Evolutionary conservation across 1,140 invertebrate genomes (phyloP), one percentile per base, ranked within the genome.

Genomic region (Patella vulgata): DNA sequence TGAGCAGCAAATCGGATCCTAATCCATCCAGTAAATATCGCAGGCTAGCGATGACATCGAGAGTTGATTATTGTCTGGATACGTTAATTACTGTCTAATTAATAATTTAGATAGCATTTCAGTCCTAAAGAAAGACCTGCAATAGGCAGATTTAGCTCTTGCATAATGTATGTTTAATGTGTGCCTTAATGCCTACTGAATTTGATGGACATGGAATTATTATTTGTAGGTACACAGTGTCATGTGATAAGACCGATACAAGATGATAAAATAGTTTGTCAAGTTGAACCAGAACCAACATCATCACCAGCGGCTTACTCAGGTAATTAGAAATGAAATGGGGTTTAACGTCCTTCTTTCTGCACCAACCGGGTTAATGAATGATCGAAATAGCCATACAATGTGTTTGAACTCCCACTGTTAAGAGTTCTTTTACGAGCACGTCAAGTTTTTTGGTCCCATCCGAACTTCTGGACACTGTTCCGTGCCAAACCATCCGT

Each of bases 201-300:
- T 9, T 51, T 51, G 23, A 8, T 11, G 17, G 17, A 0, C 23
- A 51, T 51, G 25, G 30, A 12, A 27, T 28, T 51, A 28, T 31
- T n/a, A 52, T n/a, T 1, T 12, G 17, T 12, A 60, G 63, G 33
- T 11, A 56, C 44, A 5, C 44, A 59, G n/a, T 65, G 69, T 51
- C 19, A 6, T 12, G 44, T 64, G 14, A 42, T 12, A 44, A 12
- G 27, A 36, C 8, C 36, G 14, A 31, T 71, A 14, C 61, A 56
- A 1, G 50, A 63, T n/a, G 56, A 43, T 25, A 12, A 53, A 8
- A 67, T 71, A 42, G 44, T 59, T 1, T 71, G 69, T 42, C 43
- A 43, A 63, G 60, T 61, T 21, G 61, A 48, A 1, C 43, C 33
- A 27, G 21, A 71, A 28, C 59, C 61, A 21, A 43, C 28, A n/a